Base-by-base conservation (phyloP, 2,113 vertebrate species). In the Toxotes jaculatrix region DNA sequence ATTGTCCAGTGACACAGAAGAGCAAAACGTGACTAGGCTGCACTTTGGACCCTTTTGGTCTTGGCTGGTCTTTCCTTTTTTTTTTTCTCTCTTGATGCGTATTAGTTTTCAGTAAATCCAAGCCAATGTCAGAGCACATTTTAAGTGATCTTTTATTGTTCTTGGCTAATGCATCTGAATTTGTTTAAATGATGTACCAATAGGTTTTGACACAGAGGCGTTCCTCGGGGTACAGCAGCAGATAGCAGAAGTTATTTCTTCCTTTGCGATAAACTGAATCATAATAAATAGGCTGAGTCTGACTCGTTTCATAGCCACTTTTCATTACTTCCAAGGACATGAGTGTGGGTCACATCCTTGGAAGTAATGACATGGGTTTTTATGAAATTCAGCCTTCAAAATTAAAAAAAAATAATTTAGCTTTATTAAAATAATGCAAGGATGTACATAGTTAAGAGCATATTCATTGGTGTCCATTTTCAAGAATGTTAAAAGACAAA, bases 1-100 rank as follows among this genome's bases (percentile, higher is more conserved):
- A 71, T 55, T 45, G 81, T 73, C 74, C 81, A 60, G 47, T 2
- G 12, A 27, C 67, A 74, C 40, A 38, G 67, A 82, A 60, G 51
- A 61, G 60, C 60, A 4, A 19, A 59, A 40, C 13, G 13, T 61
- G 34, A 71, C 42, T 2, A 19, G 57, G 69, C 47, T 23, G 38
- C 13, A 21, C n/a, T 60, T 8, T 21, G 6, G 13, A 1, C 5
- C 2, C 4, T 66, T 51, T 32, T 4, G n/a, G 8, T 34, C n/a
- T 53, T 14, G 1, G 8, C 17, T 19, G 38, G 27, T 27, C 27
- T 27, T 27, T 27, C 27, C 27, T 27, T 27, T 27, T 27, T 27
- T 23, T 5, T 7, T 21, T 27, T 10, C 14, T 40, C 7, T 17
- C 12, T 23, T 45, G 13, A 42, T 57, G 19, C n/a, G 31, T 19